phyloP scores from a whole-genome alignment of 2,113 vertebrate species.

The Macrotus californicus region DNA sequence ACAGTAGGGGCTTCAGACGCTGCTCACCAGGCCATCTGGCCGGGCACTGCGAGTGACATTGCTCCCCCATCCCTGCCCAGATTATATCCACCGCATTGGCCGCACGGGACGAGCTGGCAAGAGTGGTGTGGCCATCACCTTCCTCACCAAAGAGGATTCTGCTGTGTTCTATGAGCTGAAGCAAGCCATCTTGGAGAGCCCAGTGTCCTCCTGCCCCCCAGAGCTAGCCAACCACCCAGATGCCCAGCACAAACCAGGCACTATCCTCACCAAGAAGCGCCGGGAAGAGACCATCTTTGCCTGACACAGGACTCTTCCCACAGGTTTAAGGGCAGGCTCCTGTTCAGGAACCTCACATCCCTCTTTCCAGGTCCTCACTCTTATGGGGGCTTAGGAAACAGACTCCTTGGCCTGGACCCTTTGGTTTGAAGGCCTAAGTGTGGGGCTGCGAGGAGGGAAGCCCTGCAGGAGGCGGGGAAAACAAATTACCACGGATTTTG shows the following conservation, averaged over 20 bases:
- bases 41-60: background rate
- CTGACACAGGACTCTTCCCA: conserved; percentile 70
- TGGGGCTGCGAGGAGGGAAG: background rate
- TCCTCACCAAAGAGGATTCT: conserved; percentile 98
- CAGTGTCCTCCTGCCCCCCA: conserved; percentile 94
- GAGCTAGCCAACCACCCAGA: conserved; percentile 98
- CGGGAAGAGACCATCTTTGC: conserved; percentile 98
- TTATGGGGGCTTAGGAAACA: conserved; percentile 1
- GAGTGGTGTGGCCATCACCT: conserved; percentile 96
- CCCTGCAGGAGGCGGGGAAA: background rate
- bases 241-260: conserved; percentile 97
- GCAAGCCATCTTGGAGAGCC: conserved; percentile 97
- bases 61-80: conserved; percentile 67
- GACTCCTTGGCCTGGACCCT: background rate
- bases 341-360: background rate
- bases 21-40: background rate
- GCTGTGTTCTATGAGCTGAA: conserved; percentile 98
- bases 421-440: background rate
- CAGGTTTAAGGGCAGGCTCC: background rate
- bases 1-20: background rate
- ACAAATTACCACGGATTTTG: background rate
- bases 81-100: conserved; percentile 98
- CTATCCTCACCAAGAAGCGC: conserved; percentile 98
- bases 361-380: background rate
- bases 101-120: conserved; percentile 97